Evolutionary conservation across 2,888 invertebrate species (phyloP), one percentile per base, ranked within the genome.

Genomic region (Campopleginae sp.): DNA sequence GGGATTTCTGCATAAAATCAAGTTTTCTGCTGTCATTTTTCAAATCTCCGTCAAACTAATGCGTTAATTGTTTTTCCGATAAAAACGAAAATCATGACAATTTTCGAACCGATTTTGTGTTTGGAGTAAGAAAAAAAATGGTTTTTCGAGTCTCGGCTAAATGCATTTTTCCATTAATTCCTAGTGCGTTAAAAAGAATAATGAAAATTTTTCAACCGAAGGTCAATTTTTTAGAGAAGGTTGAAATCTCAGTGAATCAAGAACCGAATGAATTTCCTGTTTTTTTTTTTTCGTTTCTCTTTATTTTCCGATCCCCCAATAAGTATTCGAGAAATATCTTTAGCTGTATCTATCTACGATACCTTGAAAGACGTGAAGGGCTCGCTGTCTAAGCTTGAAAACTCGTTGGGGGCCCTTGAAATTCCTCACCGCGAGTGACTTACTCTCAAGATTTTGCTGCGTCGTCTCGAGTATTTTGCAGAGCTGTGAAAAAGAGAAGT

Each of bases 301-400:
- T 31, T 19, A 19, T 33, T 31, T 27, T 48, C 51, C 33, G n/a
- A 71, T 48, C 27, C 48, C 31, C 48, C 70, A 51, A 70, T 70
- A 70, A 51, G 17, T 51, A 71, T 71, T 19, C n/a, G 58, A 42
- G 38, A 17, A 10, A 58, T 58, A 54, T 72, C 23, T 17, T 42
- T 27, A 38, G 19, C 17, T 44, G 58, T 58, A 27, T 65, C 14
- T 58, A 65, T n/a, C n/a, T 72, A 54, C 44, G 91, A 93, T 93
- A 96, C 96, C 97, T 95, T 96, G 95, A 90, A 97, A 96, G 19
- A 99, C 99, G 93, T 99, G 99, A 42, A 96, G 94, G 4, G 98
- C 98, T 87, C 99, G 96, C 91, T 98, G 97, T 86, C 95, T 95
- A 48, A 99, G 94, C 93, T 98, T 97, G 91, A 98, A 97, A 82